These are phyloP conservation scores for Drepanosiphum platanoidis DNA, from an alignment of 2,888 invertebrate species.

Conservation along the genomic window DNA sequence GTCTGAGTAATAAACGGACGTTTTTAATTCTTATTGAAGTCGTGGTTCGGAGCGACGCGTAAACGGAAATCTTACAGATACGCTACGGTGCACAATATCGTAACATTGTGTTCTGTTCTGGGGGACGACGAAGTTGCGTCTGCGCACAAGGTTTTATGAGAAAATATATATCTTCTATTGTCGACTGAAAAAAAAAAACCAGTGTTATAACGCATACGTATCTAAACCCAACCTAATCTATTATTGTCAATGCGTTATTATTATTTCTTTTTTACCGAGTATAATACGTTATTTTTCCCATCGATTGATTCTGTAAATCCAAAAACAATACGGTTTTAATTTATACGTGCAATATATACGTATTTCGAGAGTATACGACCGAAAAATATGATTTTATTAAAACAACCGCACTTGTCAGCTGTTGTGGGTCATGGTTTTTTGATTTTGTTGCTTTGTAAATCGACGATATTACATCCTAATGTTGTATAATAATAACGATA, in stretches of 20 bases:
- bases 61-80: constrained; percentile 43
- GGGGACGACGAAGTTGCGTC: constrained; percentile 15
- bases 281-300: background rate
- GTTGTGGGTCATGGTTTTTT: constrained; percentile 17
- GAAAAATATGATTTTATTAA: too few species aligned
- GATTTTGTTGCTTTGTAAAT: constrained; percentile 4
- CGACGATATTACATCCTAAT: background rate
- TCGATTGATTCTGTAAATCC: background rate
- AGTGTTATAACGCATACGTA: background rate
- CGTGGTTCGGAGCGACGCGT: background rate
- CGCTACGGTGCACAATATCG: constrained; percentile 22
- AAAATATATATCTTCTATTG: background rate
- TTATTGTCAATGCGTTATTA: background rate
- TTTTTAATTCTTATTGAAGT: constrained; percentile 30
- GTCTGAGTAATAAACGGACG: constrained; percentile 14
- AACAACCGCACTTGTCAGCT: too few species aligned
- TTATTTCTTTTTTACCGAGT: background rate
- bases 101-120: constrained; percentile 13
- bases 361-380: too few species aligned
- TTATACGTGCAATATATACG: too few species aligned
- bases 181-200: background rate
- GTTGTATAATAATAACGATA: background rate
- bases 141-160: background rate
- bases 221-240: background rate
- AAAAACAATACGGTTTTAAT: background rate